These are phyloP conservation scores for Clangula hyemalis DNA, from an alignment of 2,797 vertebrate species.

Conservation along the genomic window DNA sequence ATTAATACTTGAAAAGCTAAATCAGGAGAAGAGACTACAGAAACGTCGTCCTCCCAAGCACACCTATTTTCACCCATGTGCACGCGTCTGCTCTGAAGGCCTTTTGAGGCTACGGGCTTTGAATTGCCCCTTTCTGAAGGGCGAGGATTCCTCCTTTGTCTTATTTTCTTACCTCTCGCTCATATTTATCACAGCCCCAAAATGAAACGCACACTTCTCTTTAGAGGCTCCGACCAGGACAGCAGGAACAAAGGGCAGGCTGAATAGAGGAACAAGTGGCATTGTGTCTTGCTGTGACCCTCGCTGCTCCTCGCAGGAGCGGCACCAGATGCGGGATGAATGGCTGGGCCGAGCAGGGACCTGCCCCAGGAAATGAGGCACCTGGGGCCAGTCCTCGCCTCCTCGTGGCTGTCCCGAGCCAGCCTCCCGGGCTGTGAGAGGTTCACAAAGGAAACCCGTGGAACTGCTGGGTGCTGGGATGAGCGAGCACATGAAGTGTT, in stretches of 20 bases:
- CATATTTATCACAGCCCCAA: constrained; percentile 21
- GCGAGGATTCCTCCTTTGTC: constrained; percentile 52
- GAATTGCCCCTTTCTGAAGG: constrained; percentile 4
- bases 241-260: constrained; percentile 28
- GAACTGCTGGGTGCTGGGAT: background rate
- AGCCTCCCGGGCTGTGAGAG: background rate
- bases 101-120: constrained; percentile 9
- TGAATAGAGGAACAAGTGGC: constrained; percentile 52
- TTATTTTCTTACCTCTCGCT: constrained; percentile 7
- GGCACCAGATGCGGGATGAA: constrained; percentile 57
- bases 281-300: constrained; percentile 40
- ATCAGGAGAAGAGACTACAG: constrained; percentile 11
- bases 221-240: constrained; percentile 50
- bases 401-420: background rate
- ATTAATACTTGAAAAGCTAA: constrained; percentile 21
- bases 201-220: constrained; percentile 49
- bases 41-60: constrained; percentile 3
- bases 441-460: background rate
- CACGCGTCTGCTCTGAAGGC: constrained; percentile 40
- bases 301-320: background rate
- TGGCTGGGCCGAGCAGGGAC: constrained; percentile 4
- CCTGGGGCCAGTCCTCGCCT: constrained; percentile 43
- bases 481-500: background rate
- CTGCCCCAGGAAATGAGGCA: constrained; percentile 52
- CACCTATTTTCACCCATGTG: constrained; percentile 4